phyloP scores from a whole-genome alignment of 2,888 invertebrate species.

The Acleris cristana region DNA sequence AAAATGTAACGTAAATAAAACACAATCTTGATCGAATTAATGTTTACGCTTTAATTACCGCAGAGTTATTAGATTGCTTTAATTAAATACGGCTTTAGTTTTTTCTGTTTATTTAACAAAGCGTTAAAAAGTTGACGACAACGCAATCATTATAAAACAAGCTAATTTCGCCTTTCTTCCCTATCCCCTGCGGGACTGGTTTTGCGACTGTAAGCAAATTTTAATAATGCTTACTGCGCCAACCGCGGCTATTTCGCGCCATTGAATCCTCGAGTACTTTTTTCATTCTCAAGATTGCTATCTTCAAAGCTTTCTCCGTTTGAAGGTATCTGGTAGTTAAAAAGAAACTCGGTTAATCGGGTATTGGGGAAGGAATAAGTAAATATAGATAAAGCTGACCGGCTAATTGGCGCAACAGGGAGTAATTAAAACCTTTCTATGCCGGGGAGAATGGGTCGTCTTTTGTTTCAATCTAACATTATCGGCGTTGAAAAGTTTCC shows the following conservation, averaged over 20 bases:
- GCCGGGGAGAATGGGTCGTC: not conserved
- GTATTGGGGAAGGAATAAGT: slow-evolving; percentile 42
- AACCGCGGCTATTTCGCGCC: slow-evolving; percentile 65
- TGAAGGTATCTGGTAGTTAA: slow-evolving; percentile 39
- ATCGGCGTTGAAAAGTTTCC: slow-evolving; percentile 47
- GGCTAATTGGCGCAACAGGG: slow-evolving; percentile 9
- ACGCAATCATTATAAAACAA: slow-evolving; percentile 66
- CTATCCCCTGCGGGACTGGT: slow-evolving; percentile 62
- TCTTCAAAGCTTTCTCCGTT: slow-evolving; percentile 40
- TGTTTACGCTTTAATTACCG: slow-evolving; percentile 25
- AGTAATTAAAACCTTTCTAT: slow-evolving; percentile 22
- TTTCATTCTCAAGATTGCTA: slow-evolving; percentile 44
- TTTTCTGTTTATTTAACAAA: slow-evolving; percentile 40
- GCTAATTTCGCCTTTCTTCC: slow-evolving; percentile 69
- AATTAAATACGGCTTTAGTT: slow-evolving; percentile 36
- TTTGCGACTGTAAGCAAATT: slow-evolving; percentile 70
- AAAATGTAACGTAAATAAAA: slow-evolving; percentile 33
- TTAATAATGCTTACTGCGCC: slow-evolving; percentile 73
- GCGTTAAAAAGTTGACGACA: slow-evolving; percentile 55
- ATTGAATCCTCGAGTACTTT: slow-evolving; percentile 69
- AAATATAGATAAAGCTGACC: slow-evolving; percentile 14
- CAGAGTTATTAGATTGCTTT: slow-evolving; percentile 29
- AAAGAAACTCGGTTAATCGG: slow-evolving; percentile 45
- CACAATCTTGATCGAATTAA: slow-evolving; percentile 23
- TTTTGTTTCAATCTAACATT: slow-evolving; percentile 29